A percentile compares a stretch with the other conserved stretches of the same genome.
Evolutionary conservation across 2,797 vertebrate species (phyloP).

Genomic region (Halcyon smyrnensis): DNA sequence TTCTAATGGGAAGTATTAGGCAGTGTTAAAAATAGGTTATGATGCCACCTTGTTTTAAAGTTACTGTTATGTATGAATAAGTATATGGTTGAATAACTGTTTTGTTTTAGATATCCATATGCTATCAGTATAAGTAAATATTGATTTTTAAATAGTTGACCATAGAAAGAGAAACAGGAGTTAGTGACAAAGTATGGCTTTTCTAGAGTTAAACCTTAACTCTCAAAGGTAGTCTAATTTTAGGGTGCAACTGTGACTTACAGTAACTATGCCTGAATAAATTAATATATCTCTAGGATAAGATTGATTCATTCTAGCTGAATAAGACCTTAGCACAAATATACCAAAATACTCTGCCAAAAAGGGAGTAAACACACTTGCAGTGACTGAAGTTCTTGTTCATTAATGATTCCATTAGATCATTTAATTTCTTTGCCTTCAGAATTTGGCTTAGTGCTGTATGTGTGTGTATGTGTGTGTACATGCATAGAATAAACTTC

Average conservation of each 20-base stretch:
- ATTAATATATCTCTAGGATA: neutral
- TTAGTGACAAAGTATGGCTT: neutral
- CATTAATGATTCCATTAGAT: neutral
- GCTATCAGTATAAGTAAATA: neutral
- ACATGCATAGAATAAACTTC: neutral
- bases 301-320: neutral
- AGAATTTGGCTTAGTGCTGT: neutral
- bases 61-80: neutral
- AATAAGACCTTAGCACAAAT: neutral
- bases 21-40: conserved; percentile 33
- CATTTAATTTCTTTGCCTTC: neutral
- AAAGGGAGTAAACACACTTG: neutral
- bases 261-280: neutral
- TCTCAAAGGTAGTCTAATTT: neutral
- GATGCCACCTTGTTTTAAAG: conserved; percentile 31
- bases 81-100: neutral
- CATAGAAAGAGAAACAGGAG: neutral
- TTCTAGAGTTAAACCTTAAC: neutral
- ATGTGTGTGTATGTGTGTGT: neutral
- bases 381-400: neutral
- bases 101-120: neutral
- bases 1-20: conserved; percentile 10
- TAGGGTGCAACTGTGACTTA: neutral
- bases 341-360: neutral
- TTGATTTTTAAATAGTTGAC: neutral